Conservation (phyloP, 2,888 invertebrate genomes). For the Lasioglossum leucozonium region DNA sequence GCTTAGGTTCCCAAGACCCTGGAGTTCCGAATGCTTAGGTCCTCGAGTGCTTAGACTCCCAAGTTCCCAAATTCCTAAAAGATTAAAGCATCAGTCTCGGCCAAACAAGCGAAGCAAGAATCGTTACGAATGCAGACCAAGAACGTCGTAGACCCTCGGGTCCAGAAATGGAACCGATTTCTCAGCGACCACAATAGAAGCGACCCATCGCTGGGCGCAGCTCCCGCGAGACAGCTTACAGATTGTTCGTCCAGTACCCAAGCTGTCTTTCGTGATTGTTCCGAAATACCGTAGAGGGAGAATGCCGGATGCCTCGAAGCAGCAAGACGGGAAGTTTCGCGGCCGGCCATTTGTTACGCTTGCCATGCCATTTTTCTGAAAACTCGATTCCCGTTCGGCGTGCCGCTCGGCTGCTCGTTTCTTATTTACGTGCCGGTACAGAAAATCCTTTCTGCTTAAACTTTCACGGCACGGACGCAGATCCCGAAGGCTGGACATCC, state of each 20-base stretch:
- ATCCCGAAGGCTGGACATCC: neutral
- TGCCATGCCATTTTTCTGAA: constrained; percentile 48
- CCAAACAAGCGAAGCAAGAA: neutral
- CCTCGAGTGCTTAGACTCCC: no score
- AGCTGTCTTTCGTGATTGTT: constrained; percentile 53
- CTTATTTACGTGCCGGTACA: constrained; percentile 4
- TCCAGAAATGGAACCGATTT: constrained; percentile 28
- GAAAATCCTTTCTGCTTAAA: neutral
- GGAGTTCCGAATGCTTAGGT: no score
- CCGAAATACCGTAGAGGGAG: constrained; percentile 27
- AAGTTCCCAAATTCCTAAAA: neutral
- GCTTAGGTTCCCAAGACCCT: no score
- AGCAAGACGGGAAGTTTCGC: constrained; percentile 11
- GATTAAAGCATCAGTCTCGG: neutral
- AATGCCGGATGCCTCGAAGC: neutral
- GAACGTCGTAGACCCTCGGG: neutral
- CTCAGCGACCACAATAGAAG: constrained; percentile 8
- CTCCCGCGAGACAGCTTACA: constrained; percentile 60
- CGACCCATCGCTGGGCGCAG: neutral
- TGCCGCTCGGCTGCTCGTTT: neutral
- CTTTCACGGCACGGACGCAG: neutral
- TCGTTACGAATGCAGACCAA: neutral
- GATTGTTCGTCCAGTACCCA: constrained; percentile 59
- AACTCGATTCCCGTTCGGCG: constrained; percentile 39
- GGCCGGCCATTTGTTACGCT: constrained; percentile 51